Evolutionary conservation across 2,797 vertebrate species (phyloP), one percentile per base, ranked within the genome.

Genomic region (Hydrolagus colliei): DNA sequence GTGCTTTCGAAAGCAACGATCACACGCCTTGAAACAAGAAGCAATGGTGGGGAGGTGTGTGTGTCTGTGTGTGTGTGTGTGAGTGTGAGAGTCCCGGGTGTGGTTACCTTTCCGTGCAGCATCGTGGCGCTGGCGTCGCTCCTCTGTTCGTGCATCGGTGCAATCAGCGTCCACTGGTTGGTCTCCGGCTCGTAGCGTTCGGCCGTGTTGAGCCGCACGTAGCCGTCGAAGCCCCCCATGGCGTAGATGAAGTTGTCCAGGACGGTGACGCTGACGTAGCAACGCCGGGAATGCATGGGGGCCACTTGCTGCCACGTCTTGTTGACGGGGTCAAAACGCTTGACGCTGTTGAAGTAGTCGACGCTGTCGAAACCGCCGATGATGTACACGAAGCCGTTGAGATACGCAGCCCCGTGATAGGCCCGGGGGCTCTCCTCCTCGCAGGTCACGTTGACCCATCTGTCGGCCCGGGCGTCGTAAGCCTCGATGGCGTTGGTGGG

Each of bases 111-210:
- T 77, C 88, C 91, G 0, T 93, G 82, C 52, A 96, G 91, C 0
- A 92, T 92, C 0, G 95, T 94, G 8, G 95, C 94, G 0, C 92
- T 95, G 0, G 95, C 95, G 0, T 96, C 93, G 0, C 95, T 91
- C 86, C 96, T 92, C 85, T 90, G 89, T 63, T 94, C 91, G 0
- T 94, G 90, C 96, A 97, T 97, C 41, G 93, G 87, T 4, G 93
- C 87, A 0, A 96, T 95, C 12, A 93, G 86, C 0, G 87, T 95
- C 96, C 96, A 96, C 87, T 96, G 95, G 88, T 96, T 96, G 67
- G 90, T 93, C 82, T 95, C 91, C 0, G 95, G 94, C 20, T 92
- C 88, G 0, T 95, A 96, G 0, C 90, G 87, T 68, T 98, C 96
- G 0, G 93, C 96, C 0, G 93, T 93, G 88, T 89, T 94, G 76